A percentile compares a stretch with the other conserved stretches of the same genome.
Conservation (phyloP, 2,797 vertebrate genomes). For the Silurus aristotelis region DNA sequence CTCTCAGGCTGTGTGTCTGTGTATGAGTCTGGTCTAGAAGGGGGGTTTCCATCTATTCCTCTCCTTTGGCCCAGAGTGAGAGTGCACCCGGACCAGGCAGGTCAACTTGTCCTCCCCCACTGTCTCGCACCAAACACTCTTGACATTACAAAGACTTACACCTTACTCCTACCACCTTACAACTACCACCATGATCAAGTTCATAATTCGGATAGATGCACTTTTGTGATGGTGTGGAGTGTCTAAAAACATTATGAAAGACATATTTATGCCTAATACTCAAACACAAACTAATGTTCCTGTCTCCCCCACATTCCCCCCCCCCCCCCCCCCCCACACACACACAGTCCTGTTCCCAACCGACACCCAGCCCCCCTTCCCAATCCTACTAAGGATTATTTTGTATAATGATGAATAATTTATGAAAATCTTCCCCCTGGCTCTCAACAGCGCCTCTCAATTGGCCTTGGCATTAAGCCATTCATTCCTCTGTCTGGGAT, state of each 20-base stretch:
- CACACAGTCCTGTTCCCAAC: constrained; percentile 51
- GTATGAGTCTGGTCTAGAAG: constrained; percentile 45
- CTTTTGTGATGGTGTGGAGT: constrained; percentile 34
- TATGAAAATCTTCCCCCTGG: constrained; percentile 77
- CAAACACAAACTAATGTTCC: constrained; percentile 51
- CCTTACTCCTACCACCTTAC: constrained; percentile 20
- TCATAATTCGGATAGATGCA: constrained; percentile 30
- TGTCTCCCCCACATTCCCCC: constrained; percentile 44
- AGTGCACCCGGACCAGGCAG: constrained; percentile 38
- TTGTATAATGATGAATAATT: constrained; percentile 80
- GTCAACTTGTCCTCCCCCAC: constrained; percentile 38
- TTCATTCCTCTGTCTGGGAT: constrained; percentile 68
- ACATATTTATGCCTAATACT: constrained; percentile 61
- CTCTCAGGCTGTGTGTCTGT: constrained; percentile 54
- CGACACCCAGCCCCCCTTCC: constrained; percentile 56
- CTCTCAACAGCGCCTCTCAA: constrained; percentile 73
- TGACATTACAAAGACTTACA: background rate
- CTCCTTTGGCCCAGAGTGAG: constrained; percentile 28
- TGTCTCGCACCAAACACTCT: constrained; percentile 17
- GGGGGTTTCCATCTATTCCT: constrained; percentile 38
- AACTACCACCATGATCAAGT: constrained; percentile 27
- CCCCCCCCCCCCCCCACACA: constrained; percentile 43
- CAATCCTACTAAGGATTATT: constrained; percentile 74
- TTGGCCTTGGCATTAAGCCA: constrained; percentile 81
- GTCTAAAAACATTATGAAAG: constrained; percentile 51